Evolutionary conservation across 2,113 vertebrate genomes (phyloP), one percentile per base, ranked within the genome.

Genomic region (Hippocampus zosterae): DNA sequence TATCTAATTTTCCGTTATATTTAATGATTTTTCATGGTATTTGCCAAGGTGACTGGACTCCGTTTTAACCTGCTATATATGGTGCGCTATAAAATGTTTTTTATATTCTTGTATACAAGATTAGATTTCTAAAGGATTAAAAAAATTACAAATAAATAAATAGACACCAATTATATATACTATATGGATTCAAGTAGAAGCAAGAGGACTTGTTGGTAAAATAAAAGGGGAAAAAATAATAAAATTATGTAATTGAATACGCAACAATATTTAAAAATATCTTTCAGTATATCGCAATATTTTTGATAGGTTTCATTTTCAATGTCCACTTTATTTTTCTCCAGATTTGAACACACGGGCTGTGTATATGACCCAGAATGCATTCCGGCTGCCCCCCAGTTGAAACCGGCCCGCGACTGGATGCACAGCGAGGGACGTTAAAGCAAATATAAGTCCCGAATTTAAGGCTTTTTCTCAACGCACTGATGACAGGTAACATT

Each of bases 381-480:
- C 19, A 48, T 78, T 84, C 82, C 81, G 81, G 70, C 82, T 80
- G 81, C 29, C 29, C 67, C 64, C 27, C 72, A 76, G 69, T 64
- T 75, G 68, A 80, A 74, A 79, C 75, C 70, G 75, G 80, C 81
- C 71, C 69, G 55, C 63, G 16, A 65, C 62, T 44, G 21, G 13
- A 42, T 13, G 41, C 62, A 25, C n/a, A 5, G 41, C 42, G 42
- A 44, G 15, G 41, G 40, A 68, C 60, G 65, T 88, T 90, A 85
- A 92, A 70, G 67, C 8, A 23, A 77, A 74, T 85, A 73, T 77
- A 71, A 84, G 91, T 93, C 74, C 15, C 85, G 82, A 86, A 85
- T 92, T 93, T 96, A 96, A 97, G 95, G 95, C 95, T 93, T 96
- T 94, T 94, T 94, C 92, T 96, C 92, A 91, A 94, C 93, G 92